phyloP scores from a whole-genome alignment of 2,888 invertebrate species.

The Balanococcus diminutus region DNA sequence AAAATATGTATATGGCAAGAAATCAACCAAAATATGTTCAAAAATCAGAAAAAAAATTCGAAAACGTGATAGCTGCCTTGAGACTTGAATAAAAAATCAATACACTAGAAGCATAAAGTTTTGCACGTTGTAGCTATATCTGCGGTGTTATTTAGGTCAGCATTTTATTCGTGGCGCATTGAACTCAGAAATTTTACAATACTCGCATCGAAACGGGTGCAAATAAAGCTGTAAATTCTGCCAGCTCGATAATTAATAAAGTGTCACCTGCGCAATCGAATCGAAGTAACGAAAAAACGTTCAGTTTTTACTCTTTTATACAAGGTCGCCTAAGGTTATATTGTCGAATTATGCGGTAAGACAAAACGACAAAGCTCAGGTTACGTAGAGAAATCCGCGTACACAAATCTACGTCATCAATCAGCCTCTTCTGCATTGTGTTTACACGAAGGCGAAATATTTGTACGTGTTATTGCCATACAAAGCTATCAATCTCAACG shows the following conservation, averaged over 20 bases:
- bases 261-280: background rate
- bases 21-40: background rate
- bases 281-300: background rate
- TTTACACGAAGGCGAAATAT: background rate
- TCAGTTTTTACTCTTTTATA: background rate
- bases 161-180: background rate
- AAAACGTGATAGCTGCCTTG: background rate
- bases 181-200: background rate
- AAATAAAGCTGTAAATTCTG: background rate
- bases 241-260: background rate
- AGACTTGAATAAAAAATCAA: conserved; percentile 9
- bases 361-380: background rate
- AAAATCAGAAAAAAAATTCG: too few species aligned
- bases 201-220: background rate
- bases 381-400: background rate
- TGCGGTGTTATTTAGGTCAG: conserved; percentile 10
- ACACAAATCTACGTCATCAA: background rate
- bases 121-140: background rate
- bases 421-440: background rate
- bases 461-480: background rate
- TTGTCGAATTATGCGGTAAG: background rate
- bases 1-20: too few species aligned
- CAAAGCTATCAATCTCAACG: conserved; percentile 4
- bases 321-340: background rate
- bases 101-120: background rate